phyloP scores from a whole-genome alignment of 2,888 invertebrate species.

The Apodemia zela region DNA sequence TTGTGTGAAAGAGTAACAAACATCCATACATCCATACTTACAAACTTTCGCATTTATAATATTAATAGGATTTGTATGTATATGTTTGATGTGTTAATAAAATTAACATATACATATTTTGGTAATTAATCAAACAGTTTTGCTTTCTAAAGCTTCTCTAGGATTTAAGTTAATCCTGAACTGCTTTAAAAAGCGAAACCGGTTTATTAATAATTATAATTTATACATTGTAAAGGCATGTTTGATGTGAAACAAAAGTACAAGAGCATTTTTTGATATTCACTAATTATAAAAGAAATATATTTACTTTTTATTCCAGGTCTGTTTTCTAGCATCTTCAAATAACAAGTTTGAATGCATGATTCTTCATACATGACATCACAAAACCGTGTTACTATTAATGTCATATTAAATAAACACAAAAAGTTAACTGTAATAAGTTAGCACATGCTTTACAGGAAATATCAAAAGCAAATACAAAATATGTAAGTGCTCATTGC shows the following conservation, averaged over 20 bases:
- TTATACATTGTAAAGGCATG: no score
- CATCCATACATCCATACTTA: no score
- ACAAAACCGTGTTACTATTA: constrained; percentile 43
- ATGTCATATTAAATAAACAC: constrained; percentile 33
- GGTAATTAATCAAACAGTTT: no score
- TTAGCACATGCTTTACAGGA: constrained; percentile 12
- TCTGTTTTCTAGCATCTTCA: constrained; percentile 54
- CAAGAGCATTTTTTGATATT: constrained; percentile 27
- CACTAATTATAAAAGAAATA: constrained; percentile 25
- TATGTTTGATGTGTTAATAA: no score
- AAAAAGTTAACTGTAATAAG: constrained; percentile 16
- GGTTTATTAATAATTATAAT: no score
- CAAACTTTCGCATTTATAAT: no score
- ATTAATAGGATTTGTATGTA: no score
- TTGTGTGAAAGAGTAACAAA: no score
- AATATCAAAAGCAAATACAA: constrained; percentile 17
- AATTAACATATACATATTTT: no score
- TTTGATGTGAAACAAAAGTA: constrained; percentile 23
- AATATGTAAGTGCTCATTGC: constrained; percentile 13
- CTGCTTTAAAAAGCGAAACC: no score
- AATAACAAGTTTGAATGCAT: constrained; percentile 56
- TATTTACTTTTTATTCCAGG: constrained; percentile 56
- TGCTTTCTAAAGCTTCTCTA: no score
- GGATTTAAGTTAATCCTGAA: no score
- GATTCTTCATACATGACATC: constrained; percentile 52